phyloP scores from a whole-genome alignment of 64 coral and sea anemone genomes.

The Porites australiensis region DNA sequence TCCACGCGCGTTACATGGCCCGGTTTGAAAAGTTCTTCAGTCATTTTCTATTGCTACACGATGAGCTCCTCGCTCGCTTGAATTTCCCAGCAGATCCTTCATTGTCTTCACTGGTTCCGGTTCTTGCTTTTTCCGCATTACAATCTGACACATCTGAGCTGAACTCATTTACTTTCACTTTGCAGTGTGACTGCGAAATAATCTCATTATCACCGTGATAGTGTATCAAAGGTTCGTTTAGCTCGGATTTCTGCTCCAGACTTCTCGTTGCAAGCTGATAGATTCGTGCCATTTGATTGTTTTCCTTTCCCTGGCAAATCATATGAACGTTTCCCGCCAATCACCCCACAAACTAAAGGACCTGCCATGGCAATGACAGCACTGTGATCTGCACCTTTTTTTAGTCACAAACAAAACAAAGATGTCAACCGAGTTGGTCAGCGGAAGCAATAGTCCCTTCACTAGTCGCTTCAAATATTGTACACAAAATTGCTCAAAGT shows the following conservation, averaged over 20 bases:
- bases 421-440: not conserved
- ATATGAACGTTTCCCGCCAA: not conserved
- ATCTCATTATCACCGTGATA: too few species aligned
- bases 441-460: not conserved
- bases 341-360: not conserved
- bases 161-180: not conserved
- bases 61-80: not conserved
- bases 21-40: not conserved
- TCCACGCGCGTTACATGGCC: not conserved
- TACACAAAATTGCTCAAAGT: too few species aligned
- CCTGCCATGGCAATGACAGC: not conserved
- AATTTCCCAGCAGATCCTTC: not conserved
- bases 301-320: not conserved
- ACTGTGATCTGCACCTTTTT: not conserved
- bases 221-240: too few species aligned
- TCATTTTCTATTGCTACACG: not conserved
- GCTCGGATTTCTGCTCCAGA: too few species aligned
- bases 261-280: not conserved
- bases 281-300: not conserved
- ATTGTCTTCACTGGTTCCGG: not conserved
- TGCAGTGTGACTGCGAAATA: constrained; percentile 4
- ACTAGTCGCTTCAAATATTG: not conserved
- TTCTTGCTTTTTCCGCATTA: not conserved
- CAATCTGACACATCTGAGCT: not conserved
- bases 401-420: not conserved